phyloP scores from a whole-genome alignment of 2,113 vertebrate genomes.

The Passerina amoena region DNA sequence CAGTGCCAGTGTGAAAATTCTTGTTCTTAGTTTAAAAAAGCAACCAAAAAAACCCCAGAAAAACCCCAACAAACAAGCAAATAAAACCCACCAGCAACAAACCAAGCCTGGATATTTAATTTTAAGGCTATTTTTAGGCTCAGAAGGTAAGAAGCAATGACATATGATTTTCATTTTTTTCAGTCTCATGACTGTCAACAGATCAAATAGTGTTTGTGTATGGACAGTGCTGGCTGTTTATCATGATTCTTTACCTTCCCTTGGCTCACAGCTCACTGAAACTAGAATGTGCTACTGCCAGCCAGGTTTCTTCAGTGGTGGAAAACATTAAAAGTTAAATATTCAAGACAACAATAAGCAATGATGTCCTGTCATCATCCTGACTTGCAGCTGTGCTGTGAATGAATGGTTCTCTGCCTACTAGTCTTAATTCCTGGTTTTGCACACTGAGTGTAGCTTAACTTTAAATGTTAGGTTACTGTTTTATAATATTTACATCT shows the following conservation, averaged over 20 bases:
- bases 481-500: not conserved
- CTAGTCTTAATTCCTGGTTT: slow-evolving; percentile 3
- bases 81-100: not conserved
- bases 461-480: not conserved
- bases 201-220: not conserved
- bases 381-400: not conserved
- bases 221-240: not conserved
- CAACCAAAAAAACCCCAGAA: not conserved
- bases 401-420: not conserved
- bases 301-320: slow-evolving; percentile 23
- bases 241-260: not conserved
- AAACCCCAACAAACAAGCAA: not conserved
- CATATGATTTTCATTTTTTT: not conserved
- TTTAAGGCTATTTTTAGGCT: not conserved
- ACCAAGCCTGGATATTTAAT: not conserved
- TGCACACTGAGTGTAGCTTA: slow-evolving; percentile 8
- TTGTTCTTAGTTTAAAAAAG: not conserved
- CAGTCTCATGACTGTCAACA: not conserved
- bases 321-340: slow-evolving; percentile 10
- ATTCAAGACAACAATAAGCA: not conserved
- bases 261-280: not conserved
- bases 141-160: not conserved
- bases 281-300: not conserved
- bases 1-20: not conserved
- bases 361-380: not conserved